Conservation (phyloP, 2,888 invertebrate species). For the Morpho helenor region DNA sequence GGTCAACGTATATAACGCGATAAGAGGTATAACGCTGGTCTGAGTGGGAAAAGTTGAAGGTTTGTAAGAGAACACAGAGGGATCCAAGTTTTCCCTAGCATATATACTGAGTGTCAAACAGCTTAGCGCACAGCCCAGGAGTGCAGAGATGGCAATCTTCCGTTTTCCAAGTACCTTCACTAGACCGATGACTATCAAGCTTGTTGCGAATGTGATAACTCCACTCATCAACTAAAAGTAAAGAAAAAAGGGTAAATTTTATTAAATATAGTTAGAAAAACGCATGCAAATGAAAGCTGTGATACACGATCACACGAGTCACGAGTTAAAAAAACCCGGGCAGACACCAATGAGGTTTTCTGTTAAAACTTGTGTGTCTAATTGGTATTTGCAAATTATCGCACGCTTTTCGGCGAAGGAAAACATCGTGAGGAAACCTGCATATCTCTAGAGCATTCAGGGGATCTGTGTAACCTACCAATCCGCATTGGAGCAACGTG, state of each 20-base stretch:
- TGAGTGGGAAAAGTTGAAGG: slow-evolving; percentile 53
- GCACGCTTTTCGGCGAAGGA: too few relatives aligned
- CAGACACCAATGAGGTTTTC: too few relatives aligned
- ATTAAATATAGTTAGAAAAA: too few relatives aligned
- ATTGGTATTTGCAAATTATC: too few relatives aligned
- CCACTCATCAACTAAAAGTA: slow-evolving; percentile 66
- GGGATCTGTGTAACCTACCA: too few relatives aligned
- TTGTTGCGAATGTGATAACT: slow-evolving; percentile 59
- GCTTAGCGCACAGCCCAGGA: slow-evolving; percentile 58
- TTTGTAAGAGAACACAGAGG: slow-evolving; percentile 65
- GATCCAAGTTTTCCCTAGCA: slow-evolving; percentile 48
- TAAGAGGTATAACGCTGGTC: slow-evolving; percentile 56
- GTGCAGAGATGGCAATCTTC: slow-evolving; percentile 62
- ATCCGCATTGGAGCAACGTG: too few relatives aligned
- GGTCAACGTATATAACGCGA: slow-evolving; percentile 58
- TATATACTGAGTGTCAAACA: slow-evolving; percentile 66
- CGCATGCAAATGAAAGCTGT: too few relatives aligned
- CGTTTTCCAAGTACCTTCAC: slow-evolving; percentile 70
- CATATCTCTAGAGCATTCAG: too few relatives aligned
- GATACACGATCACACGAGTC: too few relatives aligned
- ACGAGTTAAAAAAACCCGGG: too few relatives aligned
- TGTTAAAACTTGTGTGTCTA: too few relatives aligned
- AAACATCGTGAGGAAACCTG: too few relatives aligned
- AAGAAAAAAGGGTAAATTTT: neutral
- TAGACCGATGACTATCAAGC: slow-evolving; percentile 53